Base-by-base conservation (phyloP, 92 coral and sea anemone genomes). In the Parazoanthus swiftii region DNA sequence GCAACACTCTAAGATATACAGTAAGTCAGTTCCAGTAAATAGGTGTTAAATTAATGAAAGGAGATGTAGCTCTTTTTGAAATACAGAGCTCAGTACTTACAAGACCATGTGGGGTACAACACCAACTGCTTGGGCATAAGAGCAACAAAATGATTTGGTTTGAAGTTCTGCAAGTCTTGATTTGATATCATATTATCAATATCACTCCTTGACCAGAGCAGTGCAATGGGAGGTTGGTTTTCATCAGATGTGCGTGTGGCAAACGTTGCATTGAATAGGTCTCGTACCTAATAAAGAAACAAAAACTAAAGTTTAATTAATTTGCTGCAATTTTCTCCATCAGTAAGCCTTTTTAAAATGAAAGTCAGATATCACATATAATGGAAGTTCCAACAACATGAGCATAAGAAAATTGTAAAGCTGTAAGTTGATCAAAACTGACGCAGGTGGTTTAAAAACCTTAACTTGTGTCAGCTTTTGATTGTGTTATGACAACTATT, bases 71-170 rank as follows among this genome's bases (percentile, higher is more conserved):
- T 51, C 18, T 13, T 51, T 50, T 51, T 46, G 10, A 46, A 23
- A 74, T 15, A 33, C 26, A 37, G 48, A 37, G 66, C 21, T 20
- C 7, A 58, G 16, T 76, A 76, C 80, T 76, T 76, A 76, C 80
- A 37, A 38, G 43, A 76, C 80, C 80, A 76, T 39, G 51, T n/a
- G 35, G 80, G 80, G 14, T 39, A 37, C 26, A 76, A 42, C 43
- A 76, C 46, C 13, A 38, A 2, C 29, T 76, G 54, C 80, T 76
- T 76, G 11, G 48, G 16, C 80, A 76, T 76, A 20, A 76, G 51
- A 13, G 80, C 80, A 39, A 76, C 80, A 76, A 76, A 76, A 44
- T 76, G 80, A 76, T 76, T 76, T 39, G 80, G 80, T 23, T 39
- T 76, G 48, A 76, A 76, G 16, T 37, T 76, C 39, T 33, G 37